These are phyloP conservation scores for Drepana falcataria DNA, from an alignment of 2,888 invertebrate genomes.

Conservation along the genomic window DNA sequence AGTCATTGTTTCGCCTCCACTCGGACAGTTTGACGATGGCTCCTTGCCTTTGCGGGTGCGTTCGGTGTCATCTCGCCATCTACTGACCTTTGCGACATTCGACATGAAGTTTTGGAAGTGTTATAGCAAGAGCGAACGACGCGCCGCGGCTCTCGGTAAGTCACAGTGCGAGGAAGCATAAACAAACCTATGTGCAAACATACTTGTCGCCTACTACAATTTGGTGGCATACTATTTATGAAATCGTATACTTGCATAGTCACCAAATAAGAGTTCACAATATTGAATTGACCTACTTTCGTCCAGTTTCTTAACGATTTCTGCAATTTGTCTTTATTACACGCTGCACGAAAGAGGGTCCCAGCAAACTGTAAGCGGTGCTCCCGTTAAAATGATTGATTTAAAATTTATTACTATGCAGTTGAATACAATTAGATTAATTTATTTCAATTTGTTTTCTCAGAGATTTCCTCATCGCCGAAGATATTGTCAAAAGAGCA, in stretches of 20 bases:
- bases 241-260: background rate
- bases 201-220: background rate
- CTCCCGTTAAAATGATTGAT: slow-evolving; percentile 23
- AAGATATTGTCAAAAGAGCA: too few relatives aligned
- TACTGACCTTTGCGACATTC: slow-evolving; percentile 29
- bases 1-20: slow-evolving; percentile 70
- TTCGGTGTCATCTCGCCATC: slow-evolving; percentile 40
- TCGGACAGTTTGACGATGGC: slow-evolving; percentile 66
- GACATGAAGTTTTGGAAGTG: slow-evolving; percentile 74
- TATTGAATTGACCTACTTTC: slow-evolving; percentile 38
- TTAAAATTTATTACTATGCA: slow-evolving; percentile 6
- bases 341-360: slow-evolving; percentile 22
- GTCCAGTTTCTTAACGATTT: slow-evolving; percentile 21
- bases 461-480: too few relatives aligned
- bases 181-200: background rate
- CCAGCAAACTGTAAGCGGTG: slow-evolving; percentile 13
- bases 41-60: slow-evolving; percentile 58
- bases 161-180: slow-evolving; percentile 3
- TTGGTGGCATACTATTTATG: background rate
- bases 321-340: slow-evolving; percentile 40
- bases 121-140: slow-evolving; percentile 48
- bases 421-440: too few relatives aligned
- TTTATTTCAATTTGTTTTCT: too few relatives aligned
- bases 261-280: slow-evolving; percentile 10
- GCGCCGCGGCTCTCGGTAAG: slow-evolving; percentile 49